Base-by-base conservation (phyloP, 2,113 vertebrate genomes). In the Amphiprion ocellaris region DNA sequence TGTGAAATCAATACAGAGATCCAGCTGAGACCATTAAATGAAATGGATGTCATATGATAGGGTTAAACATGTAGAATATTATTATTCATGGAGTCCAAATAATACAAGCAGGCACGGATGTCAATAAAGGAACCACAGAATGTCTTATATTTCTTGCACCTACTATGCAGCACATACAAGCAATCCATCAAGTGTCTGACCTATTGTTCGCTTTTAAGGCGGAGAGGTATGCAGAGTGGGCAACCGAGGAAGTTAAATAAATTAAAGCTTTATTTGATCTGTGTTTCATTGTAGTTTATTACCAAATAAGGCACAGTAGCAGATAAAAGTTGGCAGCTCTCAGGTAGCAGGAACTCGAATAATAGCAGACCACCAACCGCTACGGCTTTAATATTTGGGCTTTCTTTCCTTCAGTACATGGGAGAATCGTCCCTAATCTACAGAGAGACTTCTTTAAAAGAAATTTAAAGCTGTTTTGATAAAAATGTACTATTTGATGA, bases 1-100 rank as follows among this genome's bases (percentile, higher is more conserved):
- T 91, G 87, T 77, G 87, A 87, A 92, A 91, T 93, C 89, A 85
- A 90, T 91, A 74, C 79, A 82, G 77, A 73, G 64, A 80, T 89
- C 86, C 92, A 91, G 86, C 87, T 74, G 88, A 90, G 86, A 83
- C 83, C 76, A 88, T 88, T 89, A 86, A 91, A 90, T 60, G 41
- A 86, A 90, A 93, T 82, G 70, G 91, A 78, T 91, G 77, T 90
- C 68, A 89, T 85, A 83, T 37, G 81, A 91, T 84, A 83, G 66
- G 79, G 83, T 90, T 90, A 84, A 90, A 90, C 82, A 87, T 80
- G 76, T 82, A 82, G 55, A 90, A 89, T 84, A 89, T 92, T 89
- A 84, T 90, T 92, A 92, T 90, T 91, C 81, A 88, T 87, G 66
- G 39, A 12, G 62, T 76, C 72, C 71, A 83, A 90, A 90, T 84